phyloP scores from a whole-genome alignment of 2,888 invertebrate genomes.

The Leptinotarsa haldemani region DNA sequence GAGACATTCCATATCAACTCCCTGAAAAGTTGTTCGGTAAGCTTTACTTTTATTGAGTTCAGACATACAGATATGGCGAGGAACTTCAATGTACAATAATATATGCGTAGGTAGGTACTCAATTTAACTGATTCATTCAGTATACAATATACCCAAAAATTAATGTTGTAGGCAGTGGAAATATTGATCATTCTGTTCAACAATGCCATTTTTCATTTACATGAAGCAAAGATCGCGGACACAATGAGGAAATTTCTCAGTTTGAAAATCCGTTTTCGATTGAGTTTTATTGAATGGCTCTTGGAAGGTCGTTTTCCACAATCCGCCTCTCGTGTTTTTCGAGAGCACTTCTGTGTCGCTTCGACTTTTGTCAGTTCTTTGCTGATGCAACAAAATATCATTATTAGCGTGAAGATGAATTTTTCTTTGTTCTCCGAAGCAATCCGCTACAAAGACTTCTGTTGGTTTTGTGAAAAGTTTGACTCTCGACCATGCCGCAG shows the following conservation, averaged over 20 bases:
- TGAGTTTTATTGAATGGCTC: conserved; percentile 31
- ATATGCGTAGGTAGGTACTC: too few species aligned
- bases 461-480: not conserved
- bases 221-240: not conserved
- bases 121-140: too few species aligned
- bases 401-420: conserved; percentile 23
- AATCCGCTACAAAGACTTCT: conserved; percentile 23
- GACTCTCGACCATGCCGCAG: too few species aligned
- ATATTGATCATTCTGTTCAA: not conserved
- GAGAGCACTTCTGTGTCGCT: conserved; percentile 25
- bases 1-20: too few species aligned
- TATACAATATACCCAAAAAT: too few species aligned
- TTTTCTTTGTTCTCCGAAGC: conserved; percentile 17
- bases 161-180: not conserved
- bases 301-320: conserved; percentile 17
- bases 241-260: conserved; percentile 9
- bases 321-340: conserved; percentile 26
- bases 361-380: conserved; percentile 39
- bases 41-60: too few species aligned
- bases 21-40: too few species aligned
- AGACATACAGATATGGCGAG: too few species aligned
- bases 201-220: not conserved
- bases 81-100: too few species aligned
- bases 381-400: conserved; percentile 40
- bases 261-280: conserved; percentile 26